Evolutionary conservation across 2,888 invertebrate genomes (phyloP), one percentile per base, ranked within the genome.

Genomic region (Himalopsyche anomala): DNA sequence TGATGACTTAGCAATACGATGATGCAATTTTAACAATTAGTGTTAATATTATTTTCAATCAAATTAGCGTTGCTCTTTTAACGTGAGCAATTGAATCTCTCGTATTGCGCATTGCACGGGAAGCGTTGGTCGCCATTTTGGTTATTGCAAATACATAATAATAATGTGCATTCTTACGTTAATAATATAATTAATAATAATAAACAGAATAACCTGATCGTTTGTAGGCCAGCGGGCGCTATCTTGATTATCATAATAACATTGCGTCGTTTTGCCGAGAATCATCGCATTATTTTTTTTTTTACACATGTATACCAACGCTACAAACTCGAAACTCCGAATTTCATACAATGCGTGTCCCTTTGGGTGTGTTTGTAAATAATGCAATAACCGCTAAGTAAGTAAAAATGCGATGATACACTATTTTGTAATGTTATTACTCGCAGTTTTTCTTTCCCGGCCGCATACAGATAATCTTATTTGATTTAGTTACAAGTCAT

Each of bases 111-210:
- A 62, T 5, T 62, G 62, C 62, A 62, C 62, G 62, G 62, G 62
- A 62, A 62, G 62, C 62, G 62, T 62, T 8, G 62, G 62, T 19
- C 19, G 62, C 62, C 62, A 62, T 62, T 62, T 62, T 62, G 19
- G 15, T 15, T 28, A 62, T 62, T 62, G 62, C 62, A 62, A 62
- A 62, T 62, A 62, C 19, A 62, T 62, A 62, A 62, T 56, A 56
- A 56, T 62, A 62, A 62, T 62, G 62, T 62, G 62, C 62, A 62
- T 62, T 62, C 62, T 62, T 62, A 62, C 62, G 62, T 62, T 62
- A 62, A 6, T 62, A 62, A 62, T 62, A 62, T 62, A 62, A 19
- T 62, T 62, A 62, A 62, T 28, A 28, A 62, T 62, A 62, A 62
- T 62, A 62, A 62, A 62, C 62, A 62, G 62, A 62, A n/a, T n/a